Base-by-base conservation (phyloP, 2,113 vertebrate genomes). In the Actenoides hombroni region DNA sequence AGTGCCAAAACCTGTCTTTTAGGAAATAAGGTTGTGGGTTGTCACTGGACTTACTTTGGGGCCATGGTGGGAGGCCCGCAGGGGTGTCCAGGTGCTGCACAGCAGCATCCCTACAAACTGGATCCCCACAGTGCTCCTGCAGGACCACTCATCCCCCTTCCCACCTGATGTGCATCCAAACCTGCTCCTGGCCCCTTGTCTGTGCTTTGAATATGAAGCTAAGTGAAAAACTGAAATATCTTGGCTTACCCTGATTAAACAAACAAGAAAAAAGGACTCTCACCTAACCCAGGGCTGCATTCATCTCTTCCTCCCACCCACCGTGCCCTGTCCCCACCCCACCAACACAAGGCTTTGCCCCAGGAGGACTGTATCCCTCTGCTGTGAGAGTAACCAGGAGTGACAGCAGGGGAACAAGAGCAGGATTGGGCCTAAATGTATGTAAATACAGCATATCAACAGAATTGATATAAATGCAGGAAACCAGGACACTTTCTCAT, bases 231-330 rank as follows among this genome's bases (percentile, higher is more conserved):
- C 2, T 16, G 21, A 67, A 93, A 37, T 7, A 42, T 29, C n/a
- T 57, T 44, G 18, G 12, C 44, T 84, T 40, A 64, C 16, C 8
- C 11, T 4, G 2, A 16, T 40, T 75, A 76, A 85, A 56, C 46
- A 64, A 39, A 57, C 2, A 5, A 59, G 68, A 25, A 83, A 83
- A 79, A 88, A 77, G 4, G 13, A 51, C 28, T 69, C 31, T 37
- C 0, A 0, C 39, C 29, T 29, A 25, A 28, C 37, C 67, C 44
- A 49, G 19, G 31, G 16, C 35, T 69, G 33, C 24, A 24, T 76
- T 82, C 61, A 42, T 51, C 0, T 0, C 54, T 21, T 86, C 17
- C 53, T 14, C 24, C 54, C 2, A 4, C 25, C 54, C 2, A 4
- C 54, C 16, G 1, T 69, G 35, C 28, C 63, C 51, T n/a, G n/a